Percentiles rank a stretch among this genome's conserved stretches.
These are phyloP conservation scores for Dolichopus griseipennis DNA, from an alignment of 2,888 invertebrate species.

Conservation along the genomic window DNA sequence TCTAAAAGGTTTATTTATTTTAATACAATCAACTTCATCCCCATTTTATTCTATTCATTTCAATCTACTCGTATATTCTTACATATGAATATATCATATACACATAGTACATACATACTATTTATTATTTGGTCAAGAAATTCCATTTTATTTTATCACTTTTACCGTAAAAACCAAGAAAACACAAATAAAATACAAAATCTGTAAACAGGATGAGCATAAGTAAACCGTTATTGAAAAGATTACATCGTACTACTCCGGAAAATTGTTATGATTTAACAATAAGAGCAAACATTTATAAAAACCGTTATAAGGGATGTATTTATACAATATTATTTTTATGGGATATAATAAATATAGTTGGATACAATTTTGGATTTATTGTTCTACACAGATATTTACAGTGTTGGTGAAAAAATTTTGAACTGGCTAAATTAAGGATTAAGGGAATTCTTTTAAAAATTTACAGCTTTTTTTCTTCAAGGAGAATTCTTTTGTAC, in stretches of 20 bases:
- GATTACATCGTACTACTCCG: not conserved
- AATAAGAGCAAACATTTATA: not conserved
- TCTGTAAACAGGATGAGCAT: not conserved
- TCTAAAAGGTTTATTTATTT: too few relatives aligned
- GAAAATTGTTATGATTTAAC: slow-evolving; percentile 2
- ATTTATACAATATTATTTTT: not conserved
- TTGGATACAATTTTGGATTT: not conserved
- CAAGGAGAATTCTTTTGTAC: too few relatives aligned
- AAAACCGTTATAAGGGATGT: not conserved
- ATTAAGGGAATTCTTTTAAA: too few relatives aligned
- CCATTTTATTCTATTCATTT: too few relatives aligned
- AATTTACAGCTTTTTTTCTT: too few relatives aligned
- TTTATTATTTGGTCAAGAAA: not conserved
- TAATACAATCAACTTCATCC: too few relatives aligned
- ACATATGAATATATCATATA: not conserved
- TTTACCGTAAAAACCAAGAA: not conserved
- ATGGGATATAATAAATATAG: not conserved
- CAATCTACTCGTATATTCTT: too few relatives aligned
- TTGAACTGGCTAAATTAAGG: too few relatives aligned
- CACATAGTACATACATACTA: not conserved
- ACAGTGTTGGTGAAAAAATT: too few relatives aligned
- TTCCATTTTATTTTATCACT: not conserved
- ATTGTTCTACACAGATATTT: too few relatives aligned
- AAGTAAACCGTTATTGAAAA: not conserved
- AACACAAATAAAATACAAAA: not conserved